These are phyloP conservation scores for Phasianus colchicus DNA, from an alignment of 2,113 vertebrate genomes.

Conservation along the genomic window DNA sequence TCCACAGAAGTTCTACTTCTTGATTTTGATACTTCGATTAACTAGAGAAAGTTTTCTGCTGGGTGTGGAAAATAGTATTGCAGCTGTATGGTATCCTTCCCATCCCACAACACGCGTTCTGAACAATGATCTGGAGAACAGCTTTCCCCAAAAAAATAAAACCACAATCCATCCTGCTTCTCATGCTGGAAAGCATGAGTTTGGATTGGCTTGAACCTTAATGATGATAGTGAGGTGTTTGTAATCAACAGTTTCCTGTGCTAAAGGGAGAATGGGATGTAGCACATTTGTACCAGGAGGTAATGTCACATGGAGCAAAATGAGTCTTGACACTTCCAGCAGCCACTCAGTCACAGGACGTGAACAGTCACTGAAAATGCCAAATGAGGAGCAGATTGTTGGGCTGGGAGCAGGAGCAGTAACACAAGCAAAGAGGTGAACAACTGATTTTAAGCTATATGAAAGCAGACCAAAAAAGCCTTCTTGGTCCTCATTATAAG, in stretches of 20 bases:
- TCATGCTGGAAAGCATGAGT: neutral
- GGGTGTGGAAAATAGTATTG: neutral
- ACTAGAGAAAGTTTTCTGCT: neutral
- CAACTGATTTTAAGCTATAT: neutral
- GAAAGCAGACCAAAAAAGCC: neutral
- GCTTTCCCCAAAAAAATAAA: neutral
- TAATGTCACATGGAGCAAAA: neutral
- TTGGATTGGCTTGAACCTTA: neutral
- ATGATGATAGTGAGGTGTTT: neutral
- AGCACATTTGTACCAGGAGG: neutral
- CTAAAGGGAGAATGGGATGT: neutral
- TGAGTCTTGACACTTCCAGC: neutral
- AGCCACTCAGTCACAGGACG: neutral
- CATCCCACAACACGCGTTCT: neutral
- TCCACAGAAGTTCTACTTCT: constrained; percentile 47
- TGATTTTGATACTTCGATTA: neutral
- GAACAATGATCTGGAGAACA: neutral
- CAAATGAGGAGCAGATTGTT: neutral
- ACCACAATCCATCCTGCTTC: neutral
- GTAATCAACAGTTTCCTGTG: neutral
- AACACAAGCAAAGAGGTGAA: neutral
- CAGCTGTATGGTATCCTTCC: neutral
- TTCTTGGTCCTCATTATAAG: neutral
- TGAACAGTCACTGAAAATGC: neutral
- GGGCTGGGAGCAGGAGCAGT: neutral